Conservation (phyloP, 2,113 vertebrate genomes). For the Enhydra lutris region DNA sequence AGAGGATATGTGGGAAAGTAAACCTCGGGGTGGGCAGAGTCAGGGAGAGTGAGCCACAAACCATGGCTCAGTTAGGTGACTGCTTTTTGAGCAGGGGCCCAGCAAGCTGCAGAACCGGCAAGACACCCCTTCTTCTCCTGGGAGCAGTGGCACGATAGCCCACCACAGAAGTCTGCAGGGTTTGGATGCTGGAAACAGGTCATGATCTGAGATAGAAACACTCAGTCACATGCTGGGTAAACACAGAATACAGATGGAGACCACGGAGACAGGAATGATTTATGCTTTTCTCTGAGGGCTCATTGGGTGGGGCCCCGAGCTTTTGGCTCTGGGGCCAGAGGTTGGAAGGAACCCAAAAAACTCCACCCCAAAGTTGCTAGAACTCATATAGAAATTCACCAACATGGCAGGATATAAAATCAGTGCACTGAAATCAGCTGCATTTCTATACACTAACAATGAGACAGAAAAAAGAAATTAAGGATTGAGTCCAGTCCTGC, state of each 20-base stretch:
- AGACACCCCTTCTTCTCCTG: background rate
- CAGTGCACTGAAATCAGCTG: background rate
- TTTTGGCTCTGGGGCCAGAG: background rate
- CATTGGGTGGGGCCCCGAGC: background rate
- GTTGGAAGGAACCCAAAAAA: background rate
- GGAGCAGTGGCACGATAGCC: background rate
- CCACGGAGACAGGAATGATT: background rate
- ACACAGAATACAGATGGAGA: background rate
- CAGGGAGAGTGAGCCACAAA: background rate
- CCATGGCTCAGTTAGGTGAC: background rate
- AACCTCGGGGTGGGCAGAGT: too few relatives aligned
- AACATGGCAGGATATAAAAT: background rate
- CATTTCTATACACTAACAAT: too few relatives aligned
- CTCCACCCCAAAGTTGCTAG: background rate
- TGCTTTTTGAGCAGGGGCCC: background rate
- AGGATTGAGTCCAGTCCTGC: too few relatives aligned
- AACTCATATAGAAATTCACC: background rate
- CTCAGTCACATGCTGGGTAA: background rate
- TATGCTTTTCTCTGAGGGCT: background rate
- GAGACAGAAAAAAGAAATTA: too few relatives aligned
- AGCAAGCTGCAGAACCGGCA: background rate
- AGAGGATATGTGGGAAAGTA: background rate
- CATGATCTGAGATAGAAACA: background rate
- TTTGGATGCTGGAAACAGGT: background rate
- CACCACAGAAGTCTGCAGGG: background rate